These are phyloP conservation scores for Zoanthus sociatus DNA, from an alignment of 92 coral and sea anemone genomes.

Conservation along the genomic window DNA sequence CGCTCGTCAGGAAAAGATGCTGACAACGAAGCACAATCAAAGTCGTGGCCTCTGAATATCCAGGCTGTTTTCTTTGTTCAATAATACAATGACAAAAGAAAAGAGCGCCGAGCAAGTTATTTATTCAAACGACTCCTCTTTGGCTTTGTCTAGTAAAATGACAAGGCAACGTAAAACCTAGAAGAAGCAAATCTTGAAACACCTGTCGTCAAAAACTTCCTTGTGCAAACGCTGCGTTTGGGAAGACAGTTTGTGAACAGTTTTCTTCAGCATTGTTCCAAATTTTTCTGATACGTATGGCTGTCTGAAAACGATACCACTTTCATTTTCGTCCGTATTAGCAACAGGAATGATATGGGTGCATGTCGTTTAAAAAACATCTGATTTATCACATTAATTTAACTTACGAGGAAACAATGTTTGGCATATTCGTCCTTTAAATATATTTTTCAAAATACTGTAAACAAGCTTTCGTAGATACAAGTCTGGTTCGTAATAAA, in stretches of 20 bases:
- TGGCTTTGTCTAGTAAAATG: not conserved
- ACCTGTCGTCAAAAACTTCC: conserved; percentile 16
- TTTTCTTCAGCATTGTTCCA: not conserved
- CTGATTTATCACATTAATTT: not conserved
- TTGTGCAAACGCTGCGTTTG: not conserved
- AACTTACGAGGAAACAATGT: too few relatives aligned
- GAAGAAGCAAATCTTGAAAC: not conserved
- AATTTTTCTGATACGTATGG: not conserved
- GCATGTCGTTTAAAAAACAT: too few relatives aligned
- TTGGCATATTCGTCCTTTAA: not conserved
- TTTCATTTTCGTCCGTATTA: not conserved
- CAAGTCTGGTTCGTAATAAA: not conserved
- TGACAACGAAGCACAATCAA: too few relatives aligned
- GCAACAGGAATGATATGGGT: not conserved
- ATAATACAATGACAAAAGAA: too few relatives aligned
- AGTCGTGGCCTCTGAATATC: too few relatives aligned
- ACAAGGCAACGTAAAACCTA: conserved; percentile 9
- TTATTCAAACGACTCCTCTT: too few relatives aligned
- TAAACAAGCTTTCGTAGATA: not conserved
- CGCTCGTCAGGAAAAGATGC: too few relatives aligned
- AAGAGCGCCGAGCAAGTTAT: too few relatives aligned
- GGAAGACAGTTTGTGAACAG: not conserved
- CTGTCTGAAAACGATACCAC: conserved; percentile 5
- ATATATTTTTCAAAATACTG: not conserved
- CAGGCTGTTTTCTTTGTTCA: conserved; percentile 9